phyloP scores from a whole-genome alignment of 2,888 invertebrate species.

The Linnaemya vulpina region DNA sequence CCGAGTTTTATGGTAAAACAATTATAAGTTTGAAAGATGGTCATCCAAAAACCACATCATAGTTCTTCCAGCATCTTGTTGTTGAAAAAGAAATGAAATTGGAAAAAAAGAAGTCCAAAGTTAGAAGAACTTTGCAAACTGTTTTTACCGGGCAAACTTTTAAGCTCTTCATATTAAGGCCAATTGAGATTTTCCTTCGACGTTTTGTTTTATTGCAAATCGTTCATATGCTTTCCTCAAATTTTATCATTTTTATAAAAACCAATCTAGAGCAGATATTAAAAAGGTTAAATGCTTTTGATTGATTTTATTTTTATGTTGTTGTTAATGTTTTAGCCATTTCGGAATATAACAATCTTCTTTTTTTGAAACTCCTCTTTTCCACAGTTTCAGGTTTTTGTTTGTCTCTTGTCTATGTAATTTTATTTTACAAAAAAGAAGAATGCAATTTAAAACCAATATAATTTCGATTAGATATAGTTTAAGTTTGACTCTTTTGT shows the following conservation, averaged over 20 bases:
- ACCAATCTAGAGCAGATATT: constrained; percentile 57
- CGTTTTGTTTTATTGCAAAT: constrained; percentile 31
- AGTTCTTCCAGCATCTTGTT: neutral
- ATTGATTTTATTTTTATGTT: constrained; percentile 53
- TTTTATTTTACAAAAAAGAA: neutral
- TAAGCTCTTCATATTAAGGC: constrained; percentile 51
- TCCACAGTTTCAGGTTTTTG: neutral
- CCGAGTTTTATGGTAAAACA: neutral
- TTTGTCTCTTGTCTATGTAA: neutral
- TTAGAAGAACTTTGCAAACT: constrained; percentile 55
- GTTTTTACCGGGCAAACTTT: constrained; percentile 60
- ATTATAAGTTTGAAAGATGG: neutral
- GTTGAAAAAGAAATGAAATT: constrained; percentile 6
- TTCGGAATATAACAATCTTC: constrained; percentile 44
- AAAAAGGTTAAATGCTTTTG: constrained; percentile 59
- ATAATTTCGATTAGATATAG: constrained; percentile 10
- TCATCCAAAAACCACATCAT: constrained; percentile 29
- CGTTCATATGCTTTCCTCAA: constrained; percentile 64
- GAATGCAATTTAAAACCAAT: neutral
- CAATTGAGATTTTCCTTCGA: neutral
- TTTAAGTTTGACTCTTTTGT: constrained; percentile 26
- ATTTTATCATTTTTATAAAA: constrained; percentile 66
- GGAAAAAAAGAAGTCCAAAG: constrained; percentile 44
- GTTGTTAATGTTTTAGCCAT: constrained; percentile 12
- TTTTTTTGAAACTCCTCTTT: neutral